Evolutionary conservation across 64 coral and sea anemone genomes (phyloP).

Genomic region (Stylophora pistillata): DNA sequence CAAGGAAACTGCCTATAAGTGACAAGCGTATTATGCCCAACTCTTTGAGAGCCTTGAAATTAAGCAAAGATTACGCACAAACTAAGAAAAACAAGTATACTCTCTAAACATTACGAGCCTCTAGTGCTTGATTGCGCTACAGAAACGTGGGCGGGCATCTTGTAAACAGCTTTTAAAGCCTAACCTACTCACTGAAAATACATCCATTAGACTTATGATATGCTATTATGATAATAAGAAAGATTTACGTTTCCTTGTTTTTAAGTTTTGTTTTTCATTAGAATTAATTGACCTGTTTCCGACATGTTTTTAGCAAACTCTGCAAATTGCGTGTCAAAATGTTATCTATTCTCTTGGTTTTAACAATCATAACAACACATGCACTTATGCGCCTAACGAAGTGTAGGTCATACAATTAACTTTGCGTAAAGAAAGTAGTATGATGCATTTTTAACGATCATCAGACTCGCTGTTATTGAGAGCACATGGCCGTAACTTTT

Average conservation of each 20-base stretch:
- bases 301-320: background rate
- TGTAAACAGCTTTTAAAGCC: background rate
- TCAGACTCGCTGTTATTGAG: too few relatives aligned
- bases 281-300: background rate
- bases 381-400: too few relatives aligned
- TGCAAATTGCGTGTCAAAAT: background rate
- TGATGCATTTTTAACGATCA: too few relatives aligned
- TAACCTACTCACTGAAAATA: background rate
- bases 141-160: background rate
- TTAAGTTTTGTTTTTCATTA: background rate
- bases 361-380: too few relatives aligned
- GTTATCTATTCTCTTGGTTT: too few relatives aligned
- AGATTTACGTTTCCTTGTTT: background rate
- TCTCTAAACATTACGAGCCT: background rate
- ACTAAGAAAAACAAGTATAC: background rate
- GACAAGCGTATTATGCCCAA: conserved; percentile 16
- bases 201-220: background rate
- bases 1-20: conserved; percentile 5
- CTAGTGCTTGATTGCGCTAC: background rate
- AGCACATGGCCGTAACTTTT: too few relatives aligned
- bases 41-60: background rate
- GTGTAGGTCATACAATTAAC: too few relatives aligned
- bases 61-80: background rate
- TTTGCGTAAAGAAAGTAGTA: too few relatives aligned
- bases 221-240: background rate